phyloP scores from a whole-genome alignment of 2,888 invertebrate genomes.

The Physocephala rufipes region DNA sequence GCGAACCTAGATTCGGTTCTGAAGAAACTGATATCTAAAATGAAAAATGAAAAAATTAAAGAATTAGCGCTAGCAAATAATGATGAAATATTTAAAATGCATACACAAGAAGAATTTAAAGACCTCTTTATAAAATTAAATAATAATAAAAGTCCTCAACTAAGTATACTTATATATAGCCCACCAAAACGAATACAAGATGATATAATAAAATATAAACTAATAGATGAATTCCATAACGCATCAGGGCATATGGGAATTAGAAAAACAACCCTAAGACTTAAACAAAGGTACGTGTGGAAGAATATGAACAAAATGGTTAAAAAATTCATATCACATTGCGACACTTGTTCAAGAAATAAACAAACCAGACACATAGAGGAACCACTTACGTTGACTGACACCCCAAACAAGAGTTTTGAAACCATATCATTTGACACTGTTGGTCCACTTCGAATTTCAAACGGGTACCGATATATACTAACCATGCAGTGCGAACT shows the following conservation, averaged over 20 bases:
- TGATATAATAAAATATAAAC: constrained; percentile 10
- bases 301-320: constrained; percentile 15
- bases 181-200: not conserved
- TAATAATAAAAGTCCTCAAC: not conserved
- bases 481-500: constrained; percentile 20
- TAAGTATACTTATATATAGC: constrained; percentile 1
- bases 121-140: not conserved
- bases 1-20: constrained; percentile 14
- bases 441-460: not conserved
- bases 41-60: not conserved
- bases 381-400: not conserved
- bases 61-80: constrained; percentile 10
- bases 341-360: not conserved
- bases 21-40: not conserved
- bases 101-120: not conserved
- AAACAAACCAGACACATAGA: not conserved
- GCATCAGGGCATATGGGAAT: not conserved
- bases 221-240: not conserved
- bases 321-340: too few relatives aligned
- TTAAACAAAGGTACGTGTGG: constrained; percentile 1
- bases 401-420: not conserved
- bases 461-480: not conserved
- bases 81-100: constrained; percentile 1
- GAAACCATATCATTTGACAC: constrained; percentile 4
- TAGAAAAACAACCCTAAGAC: constrained; percentile 8